phyloP scores from a whole-genome alignment of 2,888 invertebrate species.

The Abrostola triplasia region DNA sequence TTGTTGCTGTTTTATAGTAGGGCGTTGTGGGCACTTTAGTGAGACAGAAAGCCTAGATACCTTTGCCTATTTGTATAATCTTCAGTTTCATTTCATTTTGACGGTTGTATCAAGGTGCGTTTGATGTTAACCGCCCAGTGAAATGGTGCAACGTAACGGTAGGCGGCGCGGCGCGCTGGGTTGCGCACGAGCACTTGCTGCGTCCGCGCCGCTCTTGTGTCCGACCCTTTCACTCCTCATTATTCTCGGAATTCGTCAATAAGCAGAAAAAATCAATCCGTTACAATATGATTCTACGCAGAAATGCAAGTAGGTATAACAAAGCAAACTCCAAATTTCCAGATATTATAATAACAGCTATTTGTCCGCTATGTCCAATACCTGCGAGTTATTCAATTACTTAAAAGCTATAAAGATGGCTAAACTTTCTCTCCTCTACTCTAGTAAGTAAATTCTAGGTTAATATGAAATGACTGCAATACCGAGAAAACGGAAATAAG shows the following conservation, averaged over 20 bases:
- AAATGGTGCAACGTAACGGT: constrained; percentile 81
- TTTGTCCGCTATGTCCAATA: constrained; percentile 2
- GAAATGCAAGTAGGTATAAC: constrained; percentile 4
- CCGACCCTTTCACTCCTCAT: constrained; percentile 58
- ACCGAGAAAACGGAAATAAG: constrained; percentile 15
- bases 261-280: constrained; percentile 72
- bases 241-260: constrained; percentile 66
- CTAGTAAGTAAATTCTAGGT: constrained; percentile 7
- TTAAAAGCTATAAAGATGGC: constrained; percentile 1
- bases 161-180: constrained; percentile 67
- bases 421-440: not conserved
- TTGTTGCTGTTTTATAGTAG: constrained; percentile 56
- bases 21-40: constrained; percentile 22
- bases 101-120: constrained; percentile 45
- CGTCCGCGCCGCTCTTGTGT: constrained; percentile 38
- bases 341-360: constrained; percentile 4
- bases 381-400: not conserved
- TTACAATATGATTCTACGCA: constrained; percentile 54
- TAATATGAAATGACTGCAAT: constrained; percentile 13
- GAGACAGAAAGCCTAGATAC: constrained; percentile 2
- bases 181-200: constrained; percentile 72
- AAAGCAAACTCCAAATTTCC: constrained; percentile 6
- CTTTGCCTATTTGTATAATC: constrained; percentile 16
- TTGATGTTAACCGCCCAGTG: constrained; percentile 72
- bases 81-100: constrained; percentile 35